Evolutionary conservation across 2,797 vertebrate species (phyloP), one percentile per base, ranked within the genome.

Genomic region (Gymnoscopelus microlampas): DNA sequence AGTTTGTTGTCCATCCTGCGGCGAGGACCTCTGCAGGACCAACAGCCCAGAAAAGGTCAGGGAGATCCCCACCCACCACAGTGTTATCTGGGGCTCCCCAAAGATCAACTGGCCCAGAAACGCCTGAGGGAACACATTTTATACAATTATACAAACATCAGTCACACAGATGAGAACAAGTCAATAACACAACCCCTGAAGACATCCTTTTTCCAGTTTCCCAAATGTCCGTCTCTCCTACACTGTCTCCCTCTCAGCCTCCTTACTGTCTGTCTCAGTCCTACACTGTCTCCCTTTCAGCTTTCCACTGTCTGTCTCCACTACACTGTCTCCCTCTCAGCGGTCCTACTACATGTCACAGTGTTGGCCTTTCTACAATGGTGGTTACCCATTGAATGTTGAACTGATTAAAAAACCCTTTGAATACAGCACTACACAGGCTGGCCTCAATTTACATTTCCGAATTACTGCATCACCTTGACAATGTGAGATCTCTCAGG

Each of bases 31-130:
- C 83, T 98, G 96, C 74, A 98, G 93, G 50, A 98, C 94, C 79
- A 94, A 2, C 32, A 98, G 95, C 35, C 97, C 96, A 0, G 95
- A 95, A 68, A 99, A 94, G 0, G 91, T 97, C 86, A 97, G 49
- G n/a, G 94, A 84, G 19, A 97, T 95, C 19, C 97, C 97, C 0
- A 96, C 91, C 97, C 97, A 98, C 96, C 97, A 98, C 85, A 98
- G 76, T 1, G 93, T 89, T 0, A 95, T 92, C 80, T 94, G 94
- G 56, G 91, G 89, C 78, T 95, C 94, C 8, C 93, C 93, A 1
- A 95, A 95, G 77, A 94, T 92, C 73, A 95, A 87, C 88, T 94
- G 93, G 63, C 94, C 93, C 63, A 95, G 79, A 81, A 95, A 93
- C 61, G 93, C 93, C 94, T 95, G 76, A 51, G 15, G 44, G 7